These are phyloP conservation scores for Poeciliopsis prolifica DNA, from an alignment of 2,113 vertebrate genomes.

Conservation along the genomic window DNA sequence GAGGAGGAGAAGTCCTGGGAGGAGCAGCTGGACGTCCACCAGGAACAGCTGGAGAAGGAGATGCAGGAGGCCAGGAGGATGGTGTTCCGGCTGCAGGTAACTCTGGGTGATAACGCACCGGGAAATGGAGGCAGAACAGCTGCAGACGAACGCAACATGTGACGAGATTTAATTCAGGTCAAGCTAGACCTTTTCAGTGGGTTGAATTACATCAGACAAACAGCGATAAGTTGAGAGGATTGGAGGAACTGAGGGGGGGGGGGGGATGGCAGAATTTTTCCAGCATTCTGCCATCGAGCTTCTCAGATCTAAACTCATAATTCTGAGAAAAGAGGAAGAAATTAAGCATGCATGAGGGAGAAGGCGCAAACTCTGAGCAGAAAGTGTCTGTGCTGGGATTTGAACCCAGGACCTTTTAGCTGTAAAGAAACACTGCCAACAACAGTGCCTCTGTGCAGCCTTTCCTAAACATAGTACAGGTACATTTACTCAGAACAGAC, in stretches of 20 bases:
- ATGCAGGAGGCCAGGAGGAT: conserved; percentile 98
- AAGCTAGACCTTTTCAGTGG: background rate
- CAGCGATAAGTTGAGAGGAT: background rate
- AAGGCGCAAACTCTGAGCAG: background rate
- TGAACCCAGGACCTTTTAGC: background rate
- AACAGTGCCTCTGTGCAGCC: background rate
- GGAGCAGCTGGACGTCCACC: conserved; percentile 92
- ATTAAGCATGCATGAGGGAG: background rate
- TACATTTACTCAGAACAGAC: background rate
- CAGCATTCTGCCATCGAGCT: too few relatives aligned
- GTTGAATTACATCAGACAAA: background rate
- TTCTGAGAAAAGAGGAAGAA: too few relatives aligned
- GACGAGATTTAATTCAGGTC: background rate
- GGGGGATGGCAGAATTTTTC: too few relatives aligned
- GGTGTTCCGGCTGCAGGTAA: conserved; percentile 95
- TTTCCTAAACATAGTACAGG: background rate
- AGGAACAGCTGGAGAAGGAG: conserved; percentile 95
- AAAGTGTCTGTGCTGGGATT: background rate
- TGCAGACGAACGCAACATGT: background rate
- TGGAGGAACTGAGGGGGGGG: too few relatives aligned
- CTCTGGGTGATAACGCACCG: background rate
- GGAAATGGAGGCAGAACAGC: background rate
- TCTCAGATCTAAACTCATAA: too few relatives aligned
- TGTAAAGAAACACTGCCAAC: background rate
- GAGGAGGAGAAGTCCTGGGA: conserved; percentile 92